These are phyloP conservation scores for Ophion ventricosus DNA, from an alignment of 2,888 invertebrate species.

Conservation along the genomic window DNA sequence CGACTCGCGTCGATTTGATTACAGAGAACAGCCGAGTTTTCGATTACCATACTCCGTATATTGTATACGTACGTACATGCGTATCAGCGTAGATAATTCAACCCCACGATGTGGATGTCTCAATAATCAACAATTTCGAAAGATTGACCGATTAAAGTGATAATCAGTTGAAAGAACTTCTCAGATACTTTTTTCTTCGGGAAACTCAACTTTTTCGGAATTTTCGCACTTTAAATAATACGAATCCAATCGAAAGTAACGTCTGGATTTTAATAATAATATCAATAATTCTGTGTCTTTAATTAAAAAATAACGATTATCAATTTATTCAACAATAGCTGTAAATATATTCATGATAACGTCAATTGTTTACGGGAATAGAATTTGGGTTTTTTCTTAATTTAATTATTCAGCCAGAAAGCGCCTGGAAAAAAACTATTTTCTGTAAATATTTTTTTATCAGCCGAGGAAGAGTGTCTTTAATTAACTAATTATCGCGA, in stretches of 20 bases:
- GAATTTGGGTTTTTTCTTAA: neutral
- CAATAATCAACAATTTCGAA: constrained; percentile 21
- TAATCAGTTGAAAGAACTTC: neutral
- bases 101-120: constrained; percentile 18
- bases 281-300: no score
- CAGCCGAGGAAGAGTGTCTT: neutral
- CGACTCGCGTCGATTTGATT: constrained; percentile 50
- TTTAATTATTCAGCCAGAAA: neutral
- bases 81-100: neutral
- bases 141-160: neutral
- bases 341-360: no score
- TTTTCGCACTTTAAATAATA: neutral
- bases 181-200: neutral
- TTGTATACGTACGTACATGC: neutral
- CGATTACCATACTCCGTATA: constrained; percentile 30
- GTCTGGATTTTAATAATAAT: neutral
- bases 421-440: neutral
- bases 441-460: neutral
- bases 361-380: no score
- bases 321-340: no score
- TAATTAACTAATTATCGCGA: neutral
- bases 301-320: no score
- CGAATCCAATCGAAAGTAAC: neutral
- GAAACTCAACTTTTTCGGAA: neutral
- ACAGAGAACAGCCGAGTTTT: constrained; percentile 48